Percentiles rank a stretch among this genome's conserved stretches.
phyloP scores from a whole-genome alignment of 53 echinoderm and acorn worm species.

The Pentamera pediparva region DNA sequence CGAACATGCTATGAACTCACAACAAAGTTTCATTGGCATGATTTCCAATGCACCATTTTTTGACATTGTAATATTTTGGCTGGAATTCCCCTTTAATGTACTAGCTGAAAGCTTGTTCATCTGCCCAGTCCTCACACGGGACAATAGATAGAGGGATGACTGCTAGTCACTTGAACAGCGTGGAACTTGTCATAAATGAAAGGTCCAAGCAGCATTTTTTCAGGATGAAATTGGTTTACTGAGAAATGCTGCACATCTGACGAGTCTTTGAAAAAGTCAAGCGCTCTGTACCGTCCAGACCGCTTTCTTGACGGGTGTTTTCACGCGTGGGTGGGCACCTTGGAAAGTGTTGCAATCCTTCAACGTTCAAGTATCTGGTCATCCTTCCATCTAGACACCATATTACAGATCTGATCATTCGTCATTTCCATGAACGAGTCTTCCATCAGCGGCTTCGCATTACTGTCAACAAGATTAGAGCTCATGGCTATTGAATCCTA shows the following conservation, averaged over 20 bases:
- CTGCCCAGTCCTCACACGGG: background rate
- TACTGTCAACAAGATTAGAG: conserved; percentile 32
- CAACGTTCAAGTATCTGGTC: background rate
- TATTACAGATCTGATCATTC: conserved; percentile 11
- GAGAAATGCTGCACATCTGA: background rate
- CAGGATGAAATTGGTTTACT: background rate
- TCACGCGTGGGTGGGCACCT: background rate
- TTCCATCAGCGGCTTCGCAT: conserved; percentile 51
- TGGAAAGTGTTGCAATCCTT: background rate
- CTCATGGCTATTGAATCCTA: conserved; percentile 48
- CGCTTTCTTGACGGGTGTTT: background rate
- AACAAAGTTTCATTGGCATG: too few relatives aligned
- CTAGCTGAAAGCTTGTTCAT: background rate
- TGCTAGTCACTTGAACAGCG: background rate
- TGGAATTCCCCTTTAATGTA: too few relatives aligned
- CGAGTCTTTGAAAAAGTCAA: background rate
- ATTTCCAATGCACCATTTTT: too few relatives aligned
- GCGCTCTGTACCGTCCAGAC: background rate
- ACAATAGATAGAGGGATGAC: background rate
- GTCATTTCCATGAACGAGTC: conserved; percentile 31
- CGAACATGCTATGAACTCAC: too few relatives aligned
- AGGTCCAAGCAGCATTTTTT: background rate
- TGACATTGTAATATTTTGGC: too few relatives aligned
- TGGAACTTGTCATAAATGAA: background rate
- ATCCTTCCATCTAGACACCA: conserved; percentile 36